Evolutionary conservation across 2,888 invertebrate species (phyloP), one percentile per base, ranked within the genome.

Genomic region (Mellilla xanthometata): DNA sequence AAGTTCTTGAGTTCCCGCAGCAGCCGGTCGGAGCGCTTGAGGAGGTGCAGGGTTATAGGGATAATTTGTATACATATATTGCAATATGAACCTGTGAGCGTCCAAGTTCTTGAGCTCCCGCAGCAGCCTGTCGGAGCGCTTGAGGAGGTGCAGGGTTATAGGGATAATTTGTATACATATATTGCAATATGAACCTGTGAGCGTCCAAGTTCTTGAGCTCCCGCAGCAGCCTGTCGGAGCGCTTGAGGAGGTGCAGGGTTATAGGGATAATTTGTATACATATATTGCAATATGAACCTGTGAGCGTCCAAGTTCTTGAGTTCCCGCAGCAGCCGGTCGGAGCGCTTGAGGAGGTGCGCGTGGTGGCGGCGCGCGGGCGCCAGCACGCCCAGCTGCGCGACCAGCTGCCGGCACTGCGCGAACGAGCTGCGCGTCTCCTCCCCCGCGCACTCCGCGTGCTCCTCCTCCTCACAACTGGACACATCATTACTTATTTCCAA

Each of bases 81-180:
- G n/a, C n/a, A n/a, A n/a, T 6, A 19, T 4, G 19, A 28, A 92
- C 89, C 93, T 92, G 63, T 98, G 98, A 45, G 94, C 93, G 75
- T 99, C 99, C 29, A 99, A 91, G 83, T 99, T 98, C 50, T 97
- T 92, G 46, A 99, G 80, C 75, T 99, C 98, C 8, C 99, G 90
- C 47, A 98, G 81, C 54, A 99, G 90, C 42, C 97, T 94, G 63
- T 98, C 98, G 61, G 95, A 95, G 68, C 97, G 95, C 52, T 94
- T 93, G 52, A 99, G 89, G 47, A 98, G 91, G 77, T 98, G 96
- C 61, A n/a, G n/a, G n/a, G n/a, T n/a, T n/a, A n/a, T n/a, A n/a
- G n/a, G n/a, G n/a, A n/a, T n/a, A n/a, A n/a, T n/a, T n/a, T n/a
- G n/a, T n/a, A n/a, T n/a, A n/a, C n/a, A n/a, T n/a, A n/a, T n/a